A percentile compares a stretch with the other conserved stretches of the same genome.
These are phyloP conservation scores for Desoria tigrina DNA, from an alignment of 2,888 invertebrate species.

Conservation along the genomic window DNA sequence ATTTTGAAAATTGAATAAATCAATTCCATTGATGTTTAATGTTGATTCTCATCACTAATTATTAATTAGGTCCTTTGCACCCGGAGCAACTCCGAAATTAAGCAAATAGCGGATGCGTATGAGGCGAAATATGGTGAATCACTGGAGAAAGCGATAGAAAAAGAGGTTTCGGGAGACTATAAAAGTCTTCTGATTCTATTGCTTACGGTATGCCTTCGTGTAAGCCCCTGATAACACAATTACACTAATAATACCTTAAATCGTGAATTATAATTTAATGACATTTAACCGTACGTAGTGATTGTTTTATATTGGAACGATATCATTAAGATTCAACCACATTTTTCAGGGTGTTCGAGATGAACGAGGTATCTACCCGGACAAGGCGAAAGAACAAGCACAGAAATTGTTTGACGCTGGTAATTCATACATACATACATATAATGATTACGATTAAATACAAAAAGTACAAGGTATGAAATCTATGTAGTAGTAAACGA, in stretches of 20 bases:
- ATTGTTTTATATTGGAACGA: neutral
- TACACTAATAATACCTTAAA: neutral
- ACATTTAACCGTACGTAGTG: neutral
- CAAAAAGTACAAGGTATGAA: too few relatives aligned
- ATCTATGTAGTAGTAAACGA: too few relatives aligned
- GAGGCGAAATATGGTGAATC: slow-evolving; percentile 28
- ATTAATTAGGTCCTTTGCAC: slow-evolving; percentile 39
- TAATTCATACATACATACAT: too few relatives aligned
- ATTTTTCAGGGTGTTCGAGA: slow-evolving; percentile 38
- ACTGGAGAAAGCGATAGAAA: slow-evolving; percentile 31
- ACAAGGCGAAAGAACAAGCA: slow-evolving; percentile 69
- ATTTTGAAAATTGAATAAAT: neutral
- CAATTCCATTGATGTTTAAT: too few relatives aligned
- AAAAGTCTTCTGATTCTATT: slow-evolving; percentile 33
- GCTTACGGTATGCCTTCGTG: slow-evolving; percentile 38
- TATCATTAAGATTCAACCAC: too few relatives aligned
- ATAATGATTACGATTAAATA: too few relatives aligned
- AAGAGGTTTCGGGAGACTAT: slow-evolving; percentile 41
- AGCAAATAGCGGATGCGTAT: slow-evolving; percentile 34
- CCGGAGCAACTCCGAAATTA: slow-evolving; percentile 36
- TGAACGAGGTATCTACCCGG: slow-evolving; percentile 54
- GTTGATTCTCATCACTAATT: neutral
- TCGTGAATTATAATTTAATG: neutral
- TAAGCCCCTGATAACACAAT: slow-evolving; percentile 24
- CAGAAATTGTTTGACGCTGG: slow-evolving; percentile 70